phyloP scores from a whole-genome alignment of 2,888 invertebrate genomes.

The Perizoma affinitatum region DNA sequence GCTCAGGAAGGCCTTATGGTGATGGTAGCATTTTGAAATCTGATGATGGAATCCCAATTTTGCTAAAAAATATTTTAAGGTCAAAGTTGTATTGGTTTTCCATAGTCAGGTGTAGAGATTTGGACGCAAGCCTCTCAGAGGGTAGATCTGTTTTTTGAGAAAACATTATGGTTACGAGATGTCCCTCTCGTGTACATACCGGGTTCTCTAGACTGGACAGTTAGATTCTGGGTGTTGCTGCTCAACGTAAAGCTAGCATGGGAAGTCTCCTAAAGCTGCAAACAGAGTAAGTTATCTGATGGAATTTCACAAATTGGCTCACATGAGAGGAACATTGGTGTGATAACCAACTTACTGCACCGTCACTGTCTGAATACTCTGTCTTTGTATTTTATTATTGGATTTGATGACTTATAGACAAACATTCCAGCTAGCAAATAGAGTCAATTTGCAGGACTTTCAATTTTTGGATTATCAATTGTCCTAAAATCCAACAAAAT shows the following conservation, averaged over 20 bases:
- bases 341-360: slow-evolving; percentile 63
- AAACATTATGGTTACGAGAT: slow-evolving; percentile 69
- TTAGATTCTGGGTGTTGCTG: slow-evolving; percentile 56
- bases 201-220: slow-evolving; percentile 77
- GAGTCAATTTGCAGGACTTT: too few relatives aligned
- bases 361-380: slow-evolving; percentile 47
- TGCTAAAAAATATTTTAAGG: neutral
- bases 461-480: too few relatives aligned
- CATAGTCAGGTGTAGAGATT: slow-evolving; percentile 41
- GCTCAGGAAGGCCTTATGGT: slow-evolving; percentile 46
- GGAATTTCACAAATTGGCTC: slow-evolving; percentile 63
- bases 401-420: too few relatives aligned
- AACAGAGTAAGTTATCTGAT: slow-evolving; percentile 42
- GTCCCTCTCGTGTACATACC: slow-evolving; percentile 64
- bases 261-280: too few relatives aligned
- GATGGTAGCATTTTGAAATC: slow-evolving; percentile 31
- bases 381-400: slow-evolving; percentile 34
- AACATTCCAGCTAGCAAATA: too few relatives aligned
- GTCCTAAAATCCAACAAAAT: too few relatives aligned
- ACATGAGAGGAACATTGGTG: slow-evolving; percentile 68
- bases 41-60: slow-evolving; percentile 30
- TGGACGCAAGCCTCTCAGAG: slow-evolving; percentile 60
- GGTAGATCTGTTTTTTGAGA: slow-evolving; percentile 67
- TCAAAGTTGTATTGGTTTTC: slow-evolving; percentile 15
- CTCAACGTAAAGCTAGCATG: slow-evolving; percentile 49